Evolutionary conservation across 1,140 invertebrate species (phyloP), one percentile per base, ranked within the genome.

Genomic region (Cepaea nemoralis): DNA sequence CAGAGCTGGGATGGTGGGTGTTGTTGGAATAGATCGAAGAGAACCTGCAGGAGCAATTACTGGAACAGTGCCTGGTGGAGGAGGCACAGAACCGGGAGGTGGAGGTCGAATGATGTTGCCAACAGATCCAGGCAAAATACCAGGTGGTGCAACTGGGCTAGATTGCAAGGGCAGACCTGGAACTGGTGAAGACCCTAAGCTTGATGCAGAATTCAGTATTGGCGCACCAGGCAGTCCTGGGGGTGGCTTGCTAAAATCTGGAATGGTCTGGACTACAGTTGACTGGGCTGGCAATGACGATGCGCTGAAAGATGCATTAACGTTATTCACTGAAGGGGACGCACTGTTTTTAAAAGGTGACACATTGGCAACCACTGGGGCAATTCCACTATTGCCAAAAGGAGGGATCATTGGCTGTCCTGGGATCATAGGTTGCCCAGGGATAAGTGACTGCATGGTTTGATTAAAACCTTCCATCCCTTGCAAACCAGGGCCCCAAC

Each of bases 171-270:
- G 45, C 35, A 66, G 37, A 50, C 80, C 80, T 67, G 77, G 80
- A 45, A 75, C 76, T 40, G 48, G 66, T 69, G 83, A 80, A 8
- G 80, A 82, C 8, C 67, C 66, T 33, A 55, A 37, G 5, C 19
- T 63, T 59, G 66, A 81, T 35, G 45, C 31, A 73, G 75, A 75
- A 50, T 35, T 76, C 39, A 74, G 71, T 12, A 69, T 48, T 31
- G 66, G 50, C 16, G 78, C 22, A 1, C 40, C n/a, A 45, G 70
- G 79, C 24, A 80, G 75, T 55, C 73, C 78, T 27, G 84, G 84
- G 10, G 84, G 81, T 24, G 84, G 81, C 33, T 78, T 81, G 76
- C 73, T 83, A 19, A 85, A 75, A 50, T 82, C 55, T 22, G 66
- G 75, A 22, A 77, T 27, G 22, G 10, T 70, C 45, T 33, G 45